phyloP scores from a whole-genome alignment of 2,797 vertebrate species.

The Rhynchonycteris naso region DNA sequence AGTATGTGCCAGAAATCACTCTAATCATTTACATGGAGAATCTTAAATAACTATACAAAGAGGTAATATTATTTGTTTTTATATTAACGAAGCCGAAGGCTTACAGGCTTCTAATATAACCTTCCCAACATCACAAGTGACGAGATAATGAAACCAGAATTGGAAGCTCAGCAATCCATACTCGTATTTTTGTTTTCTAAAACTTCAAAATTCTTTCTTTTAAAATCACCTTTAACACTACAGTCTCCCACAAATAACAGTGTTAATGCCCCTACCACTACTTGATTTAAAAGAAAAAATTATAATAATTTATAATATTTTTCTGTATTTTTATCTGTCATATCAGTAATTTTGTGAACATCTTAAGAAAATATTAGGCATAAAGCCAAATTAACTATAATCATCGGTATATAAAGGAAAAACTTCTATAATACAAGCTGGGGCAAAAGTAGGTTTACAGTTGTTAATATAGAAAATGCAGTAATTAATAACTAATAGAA shows the following conservation, averaged over 20 bases:
- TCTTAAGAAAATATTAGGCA: slow-evolving; percentile 26
- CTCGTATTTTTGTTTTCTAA: not conserved
- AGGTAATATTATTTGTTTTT: not conserved
- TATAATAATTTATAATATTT: not conserved
- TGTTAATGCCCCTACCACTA: not conserved
- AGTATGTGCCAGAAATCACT: not conserved
- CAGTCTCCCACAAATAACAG: not conserved
- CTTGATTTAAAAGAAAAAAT: not conserved
- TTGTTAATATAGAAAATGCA: not conserved
- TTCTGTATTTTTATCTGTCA: not conserved
- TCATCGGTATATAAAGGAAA: not conserved
- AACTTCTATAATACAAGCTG: not conserved
- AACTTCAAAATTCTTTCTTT: slow-evolving; percentile 8
- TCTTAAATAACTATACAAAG: not conserved
- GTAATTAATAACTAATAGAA: not conserved
- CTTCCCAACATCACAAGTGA: not conserved
- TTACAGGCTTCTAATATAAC: not conserved
- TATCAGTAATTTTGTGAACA: not conserved
- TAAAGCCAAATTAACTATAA: slow-evolving; percentile 43
- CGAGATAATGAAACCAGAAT: not conserved
- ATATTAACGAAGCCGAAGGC: not conserved
- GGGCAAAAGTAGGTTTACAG: not conserved
- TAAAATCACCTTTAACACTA: not conserved
- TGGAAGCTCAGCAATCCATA: not conserved
- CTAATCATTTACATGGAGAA: not conserved